Evolutionary conservation across 2,797 vertebrate species (phyloP), one percentile per base, ranked within the genome.

Genomic region (Falco berigora): DNA sequence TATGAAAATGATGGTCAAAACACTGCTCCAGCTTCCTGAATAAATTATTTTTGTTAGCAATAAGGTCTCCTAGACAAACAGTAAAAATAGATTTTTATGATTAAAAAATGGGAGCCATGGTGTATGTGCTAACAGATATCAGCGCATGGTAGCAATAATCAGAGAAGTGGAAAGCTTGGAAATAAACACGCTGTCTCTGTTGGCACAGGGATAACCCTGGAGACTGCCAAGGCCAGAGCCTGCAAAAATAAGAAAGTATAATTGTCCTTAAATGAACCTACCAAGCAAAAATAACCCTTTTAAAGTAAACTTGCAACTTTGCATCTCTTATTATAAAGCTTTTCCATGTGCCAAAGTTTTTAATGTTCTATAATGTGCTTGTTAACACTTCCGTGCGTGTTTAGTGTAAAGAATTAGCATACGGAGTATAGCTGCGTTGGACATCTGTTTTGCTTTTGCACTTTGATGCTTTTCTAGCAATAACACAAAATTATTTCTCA

Each of bases 241-340:
- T 81, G 92, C 63, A 61, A 92, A 97, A 92, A 94, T 73, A 86
- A 93, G 96, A 84, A 94, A 94, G 95, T 47, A 91, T 91, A 96
- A 96, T 95, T 97, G 92, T 96, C 96, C 97, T 97, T 90, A 96
- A 76, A 88, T 96, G 97, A 97, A 96, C 94, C 75, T 78, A 16
- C 13, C 5, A 9, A 93, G 75, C 42, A 82, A 94, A 96, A 92
- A 83, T 55, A 91, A 34, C 74, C 76, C 47, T 72, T 81, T 82
- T 23, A 50, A 93, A 94, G 68, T 44, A 72, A 91, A 44, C n/a
- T 50, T 15, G 44, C 12, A 32, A 19, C 30, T 84, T 72, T 66
- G 5, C 19, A 22, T 59, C 61, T 82, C 63, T 87, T 16, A 19
- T 23, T 0, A 36, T 22, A 49, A 69, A 73, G 21, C 25, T 85